A percentile compares a stretch with the other conserved stretches of the same genome.
Evolutionary conservation across 2,888 invertebrate genomes (phyloP).

Genomic region (Ethmia dodecea): DNA sequence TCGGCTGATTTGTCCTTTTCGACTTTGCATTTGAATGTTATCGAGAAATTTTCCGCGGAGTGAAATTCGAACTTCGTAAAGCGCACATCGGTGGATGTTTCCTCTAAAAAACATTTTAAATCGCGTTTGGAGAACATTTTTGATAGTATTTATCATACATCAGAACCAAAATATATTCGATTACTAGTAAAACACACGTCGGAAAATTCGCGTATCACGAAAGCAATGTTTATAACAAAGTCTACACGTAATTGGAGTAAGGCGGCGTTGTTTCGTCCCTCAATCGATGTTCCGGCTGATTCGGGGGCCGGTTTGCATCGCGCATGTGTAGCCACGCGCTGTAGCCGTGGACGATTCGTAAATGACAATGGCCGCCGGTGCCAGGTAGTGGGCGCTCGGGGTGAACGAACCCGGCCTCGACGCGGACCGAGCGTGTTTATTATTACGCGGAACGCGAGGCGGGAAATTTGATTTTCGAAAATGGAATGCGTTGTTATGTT

Average conservation of each 20-base stretch:
- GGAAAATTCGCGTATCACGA: too few species aligned
- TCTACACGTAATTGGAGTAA: not conserved
- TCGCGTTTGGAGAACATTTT: constrained; percentile 22
- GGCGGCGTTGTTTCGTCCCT: constrained; percentile 1
- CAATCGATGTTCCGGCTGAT: constrained; percentile 13
- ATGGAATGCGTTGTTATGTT: too few species aligned
- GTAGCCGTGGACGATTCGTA: constrained; percentile 20
- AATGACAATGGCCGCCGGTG: constrained; percentile 6
- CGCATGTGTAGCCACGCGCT: constrained; percentile 25
- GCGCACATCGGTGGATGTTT: constrained; percentile 23
- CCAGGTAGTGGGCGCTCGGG: constrained; percentile 10
- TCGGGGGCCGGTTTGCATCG: constrained; percentile 6
- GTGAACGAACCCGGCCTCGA: constrained; percentile 14
- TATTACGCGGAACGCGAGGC: constrained; percentile 12
- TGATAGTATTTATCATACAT: too few species aligned
- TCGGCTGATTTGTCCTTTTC: constrained; percentile 16
- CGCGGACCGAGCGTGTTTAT: constrained; percentile 13
- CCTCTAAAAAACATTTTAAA: constrained; percentile 21
- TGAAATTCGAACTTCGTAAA: constrained; percentile 26
- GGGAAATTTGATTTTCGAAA: constrained; percentile 12
- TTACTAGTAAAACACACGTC: too few species aligned
- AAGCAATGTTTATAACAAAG: constrained; percentile 7
- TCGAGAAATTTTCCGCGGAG: constrained; percentile 25
- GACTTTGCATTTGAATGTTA: constrained; percentile 26
- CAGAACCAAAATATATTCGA: too few species aligned